Base-by-base conservation (phyloP, 1,140 invertebrate genomes). In the Vanessa tameamea region DNA sequence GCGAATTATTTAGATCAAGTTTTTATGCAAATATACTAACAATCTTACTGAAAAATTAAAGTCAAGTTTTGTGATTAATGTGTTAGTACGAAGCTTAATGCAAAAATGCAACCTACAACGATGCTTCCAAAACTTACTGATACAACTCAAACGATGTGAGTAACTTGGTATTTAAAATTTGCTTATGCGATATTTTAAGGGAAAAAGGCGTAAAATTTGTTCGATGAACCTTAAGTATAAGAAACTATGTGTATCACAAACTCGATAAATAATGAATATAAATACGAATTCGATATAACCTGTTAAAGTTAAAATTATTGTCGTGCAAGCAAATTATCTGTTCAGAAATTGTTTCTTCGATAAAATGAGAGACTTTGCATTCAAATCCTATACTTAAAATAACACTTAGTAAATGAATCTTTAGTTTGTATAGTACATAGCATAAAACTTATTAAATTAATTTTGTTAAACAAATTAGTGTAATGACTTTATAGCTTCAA, bases 121-220 rank as follows among this genome's bases (percentile, higher is more conserved):
- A 89, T 89, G 84, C 87, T 89, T 83, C 87, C 85, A 31, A 90
- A 92, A 78, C 83, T 91, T 69, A 79, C 85, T 68, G 88, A 90
- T 70, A 82, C 87, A 73, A 89, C 86, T 64, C 90, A 93, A 87
- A 90, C 86, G 78, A 90, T 93, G 91, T 93, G 79, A 91, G 91
- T 91, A 77, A 78, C 69, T 76, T 78, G 23, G 31, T 64, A 63
- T 76, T 74, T 69, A 69, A 77, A 69, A 75, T 69, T 67, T 55
- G 69, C 69, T 69, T 66, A 14, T 50, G 66, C 48, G 13, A 53
- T 73, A 67, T 67, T 67, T 64, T 57, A 57, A 65, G 53, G 50
- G 57, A 72, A 57, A 31, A 68, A 16, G 14, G 15, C 31, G 26
- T 61, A n/a, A 37, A 14, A 37, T 15, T 61, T 16, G 15, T 61